A percentile compares a stretch with the other conserved stretches of the same genome.
Conservation (phyloP, 2,888 invertebrate genomes). For the Nematopogon swammerdamellus region DNA sequence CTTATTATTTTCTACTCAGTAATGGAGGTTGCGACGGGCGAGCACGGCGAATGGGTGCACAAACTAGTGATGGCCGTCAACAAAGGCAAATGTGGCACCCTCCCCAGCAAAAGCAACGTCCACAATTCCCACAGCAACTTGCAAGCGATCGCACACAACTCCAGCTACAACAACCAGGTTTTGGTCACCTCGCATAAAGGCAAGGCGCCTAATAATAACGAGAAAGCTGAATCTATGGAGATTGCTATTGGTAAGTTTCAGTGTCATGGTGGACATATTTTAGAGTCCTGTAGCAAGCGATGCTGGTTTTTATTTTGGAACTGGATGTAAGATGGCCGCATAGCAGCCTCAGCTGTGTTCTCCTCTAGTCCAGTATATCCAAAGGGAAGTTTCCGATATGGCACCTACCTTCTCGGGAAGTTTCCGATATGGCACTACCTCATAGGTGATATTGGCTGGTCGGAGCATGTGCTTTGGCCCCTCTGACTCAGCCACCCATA, state of each 20-base stretch:
- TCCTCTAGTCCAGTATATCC: too few species aligned
- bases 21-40: constrained; percentile 94
- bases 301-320: too few species aligned
- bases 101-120: constrained; percentile 25
- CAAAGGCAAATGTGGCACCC: constrained; percentile 66
- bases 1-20: constrained; percentile 56
- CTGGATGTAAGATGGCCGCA: too few species aligned
- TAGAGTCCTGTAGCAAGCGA: too few species aligned
- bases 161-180: constrained; percentile 39
- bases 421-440: too few species aligned
- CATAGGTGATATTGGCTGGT: too few species aligned
- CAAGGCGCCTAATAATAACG: constrained; percentile 42
- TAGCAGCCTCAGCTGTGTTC: too few species aligned
- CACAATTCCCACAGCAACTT: constrained; percentile 29
- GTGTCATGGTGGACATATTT: too few species aligned
- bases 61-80: constrained; percentile 82
- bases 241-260: constrained; percentile 35
- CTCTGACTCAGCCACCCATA: too few species aligned
- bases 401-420: too few species aligned
- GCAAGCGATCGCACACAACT: constrained; percentile 38
- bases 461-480: too few species aligned
- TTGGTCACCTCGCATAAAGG: constrained; percentile 57
- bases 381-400: too few species aligned
- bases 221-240: constrained; percentile 35
- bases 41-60: constrained; percentile 87